A percentile compares a stretch with the other conserved stretches of the same genome.
These are phyloP conservation scores for Neodiprion virginianus DNA, from an alignment of 1,140 invertebrate species.

Conservation along the genomic window DNA sequence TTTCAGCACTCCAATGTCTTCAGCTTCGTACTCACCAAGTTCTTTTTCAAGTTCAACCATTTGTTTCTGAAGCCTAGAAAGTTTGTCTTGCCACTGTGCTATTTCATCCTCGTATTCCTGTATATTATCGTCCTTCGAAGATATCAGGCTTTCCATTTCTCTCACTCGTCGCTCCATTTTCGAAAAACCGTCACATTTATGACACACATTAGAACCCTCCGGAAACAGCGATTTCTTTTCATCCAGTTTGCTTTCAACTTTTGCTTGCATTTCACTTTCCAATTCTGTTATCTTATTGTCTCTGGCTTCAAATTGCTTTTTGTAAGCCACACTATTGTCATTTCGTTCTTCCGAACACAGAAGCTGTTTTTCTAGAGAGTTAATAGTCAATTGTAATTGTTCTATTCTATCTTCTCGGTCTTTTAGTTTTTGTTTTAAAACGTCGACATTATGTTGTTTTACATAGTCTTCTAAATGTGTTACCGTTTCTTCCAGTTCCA, in stretches of 20 bases:
- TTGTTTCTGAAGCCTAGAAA: slow-evolving; percentile 34
- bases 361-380: slow-evolving; percentile 35
- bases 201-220: background rate
- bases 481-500: slow-evolving; percentile 54
- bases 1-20: slow-evolving; percentile 42
- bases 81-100: slow-evolving; percentile 40
- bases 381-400: slow-evolving; percentile 41
- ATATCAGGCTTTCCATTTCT: slow-evolving; percentile 47
- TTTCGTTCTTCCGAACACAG: slow-evolving; percentile 15
- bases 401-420: slow-evolving; percentile 51
- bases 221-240: background rate
- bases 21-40: slow-evolving; percentile 37
- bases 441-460: slow-evolving; percentile 49
- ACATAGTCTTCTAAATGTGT: slow-evolving; percentile 53
- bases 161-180: slow-evolving; percentile 49
- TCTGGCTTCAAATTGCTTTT: slow-evolving; percentile 2
- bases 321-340: background rate
- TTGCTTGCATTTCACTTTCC: background rate
- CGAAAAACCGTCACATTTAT: slow-evolving; percentile 8
- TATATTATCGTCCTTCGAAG: slow-evolving; percentile 47
- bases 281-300: background rate
- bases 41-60: slow-evolving; percentile 35
- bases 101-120: slow-evolving; percentile 45
- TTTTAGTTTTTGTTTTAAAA: slow-evolving; percentile 47
- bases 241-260: background rate